Percentiles rank a stretch among this genome's conserved stretches.
These are phyloP conservation scores for Metacarcinus magister DNA, from an alignment of 2,888 invertebrate genomes.

Conservation along the genomic window DNA sequence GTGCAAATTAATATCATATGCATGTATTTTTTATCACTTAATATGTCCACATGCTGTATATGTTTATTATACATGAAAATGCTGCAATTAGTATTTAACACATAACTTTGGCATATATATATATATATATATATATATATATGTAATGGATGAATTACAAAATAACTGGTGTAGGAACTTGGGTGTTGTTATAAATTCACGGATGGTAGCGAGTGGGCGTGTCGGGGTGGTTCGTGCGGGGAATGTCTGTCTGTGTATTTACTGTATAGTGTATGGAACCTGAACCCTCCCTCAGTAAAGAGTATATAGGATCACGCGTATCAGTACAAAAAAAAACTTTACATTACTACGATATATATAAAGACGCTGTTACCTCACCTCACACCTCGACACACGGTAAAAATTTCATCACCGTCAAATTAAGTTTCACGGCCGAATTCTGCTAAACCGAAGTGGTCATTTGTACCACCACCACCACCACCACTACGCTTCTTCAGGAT, in stretches of 20 bases:
- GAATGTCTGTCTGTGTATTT: background rate
- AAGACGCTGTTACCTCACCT: no score
- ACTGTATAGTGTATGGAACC: background rate
- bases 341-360: no score
- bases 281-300: background rate
- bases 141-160: conserved; percentile 36
- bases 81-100: conserved; percentile 30
- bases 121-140: background rate
- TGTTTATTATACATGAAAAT: conserved; percentile 34
- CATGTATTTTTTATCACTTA: background rate
- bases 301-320: background rate
- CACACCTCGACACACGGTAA: no score
- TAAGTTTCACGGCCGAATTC: no score
- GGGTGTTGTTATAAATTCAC: background rate
- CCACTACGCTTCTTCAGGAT: no score
- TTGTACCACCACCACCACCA: no score
- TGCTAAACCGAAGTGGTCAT: no score
- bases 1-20: conserved; percentile 12
- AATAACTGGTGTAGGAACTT: conserved; percentile 41
- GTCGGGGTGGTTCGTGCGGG: background rate
- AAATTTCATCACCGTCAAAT: no score
- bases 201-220: background rate
- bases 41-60: background rate
- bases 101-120: background rate
- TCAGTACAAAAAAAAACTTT: background rate